Evolutionary conservation across 1,140 invertebrate genomes (phyloP).

Genomic region (Drosophila repleta): DNA sequence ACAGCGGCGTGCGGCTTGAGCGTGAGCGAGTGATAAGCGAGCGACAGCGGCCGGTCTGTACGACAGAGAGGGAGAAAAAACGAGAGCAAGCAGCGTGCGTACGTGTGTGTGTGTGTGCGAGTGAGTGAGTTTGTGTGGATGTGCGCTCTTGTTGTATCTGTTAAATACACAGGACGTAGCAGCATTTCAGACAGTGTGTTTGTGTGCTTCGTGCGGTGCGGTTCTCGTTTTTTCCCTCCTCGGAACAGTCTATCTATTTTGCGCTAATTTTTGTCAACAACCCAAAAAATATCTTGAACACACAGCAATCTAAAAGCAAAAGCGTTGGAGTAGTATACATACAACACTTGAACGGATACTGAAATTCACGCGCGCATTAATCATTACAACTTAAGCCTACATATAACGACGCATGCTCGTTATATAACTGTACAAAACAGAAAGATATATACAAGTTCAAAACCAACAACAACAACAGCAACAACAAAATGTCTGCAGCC

Average conservation of each 20-base stretch:
- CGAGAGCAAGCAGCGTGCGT: constrained; percentile 17
- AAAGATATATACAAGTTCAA: constrained; percentile 39
- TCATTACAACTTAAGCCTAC: constrained; percentile 47
- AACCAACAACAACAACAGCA: constrained; percentile 45
- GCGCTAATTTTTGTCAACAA: constrained; percentile 77
- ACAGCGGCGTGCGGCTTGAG: constrained; percentile 23
- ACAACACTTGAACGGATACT: constrained; percentile 41
- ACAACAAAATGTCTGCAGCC: constrained; percentile 79
- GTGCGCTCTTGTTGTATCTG: constrained; percentile 33
- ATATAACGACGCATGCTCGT: constrained; percentile 52
- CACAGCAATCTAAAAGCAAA: constrained; percentile 58
- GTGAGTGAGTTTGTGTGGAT: constrained; percentile 8
- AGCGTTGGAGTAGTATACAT: constrained; percentile 46
- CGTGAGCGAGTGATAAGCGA: constrained; percentile 58
- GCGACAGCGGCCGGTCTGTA: constrained; percentile 31
- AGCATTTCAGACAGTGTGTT: constrained; percentile 70
- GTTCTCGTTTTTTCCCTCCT: constrained; percentile 67
- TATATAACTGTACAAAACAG: constrained; percentile 59
- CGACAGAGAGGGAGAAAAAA: constrained; percentile 38
- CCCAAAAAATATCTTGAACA: constrained; percentile 49
- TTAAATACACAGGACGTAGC: constrained; percentile 72
- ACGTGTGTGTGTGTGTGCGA: neutral
- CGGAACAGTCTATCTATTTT: constrained; percentile 59
- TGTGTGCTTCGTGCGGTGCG: constrained; percentile 79
- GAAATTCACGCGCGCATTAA: constrained; percentile 40